These are phyloP conservation scores for Battus philenor DNA, from an alignment of 1,140 invertebrate species.

Conservation along the genomic window DNA sequence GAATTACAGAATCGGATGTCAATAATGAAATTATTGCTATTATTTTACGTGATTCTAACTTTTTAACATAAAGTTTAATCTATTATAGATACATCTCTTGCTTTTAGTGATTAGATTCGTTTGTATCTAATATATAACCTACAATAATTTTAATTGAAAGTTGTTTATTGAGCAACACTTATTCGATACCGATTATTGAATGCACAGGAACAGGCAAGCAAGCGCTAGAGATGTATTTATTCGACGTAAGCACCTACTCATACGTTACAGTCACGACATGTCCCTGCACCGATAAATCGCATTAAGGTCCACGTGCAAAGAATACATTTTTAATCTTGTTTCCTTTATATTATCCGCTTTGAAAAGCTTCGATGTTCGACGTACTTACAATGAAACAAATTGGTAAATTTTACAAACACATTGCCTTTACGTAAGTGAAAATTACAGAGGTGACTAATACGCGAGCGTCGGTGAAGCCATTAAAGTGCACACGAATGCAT, in stretches of 20 bases:
- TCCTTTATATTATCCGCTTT: slow-evolving; percentile 65
- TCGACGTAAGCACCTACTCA: slow-evolving; percentile 33
- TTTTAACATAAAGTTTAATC: too few species aligned
- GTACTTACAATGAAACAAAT: slow-evolving; percentile 27
- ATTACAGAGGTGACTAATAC: background rate
- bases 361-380: slow-evolving; percentile 37
- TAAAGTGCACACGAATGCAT: background rate
- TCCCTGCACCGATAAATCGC: slow-evolving; percentile 66
- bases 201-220: background rate
- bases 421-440: too few species aligned
- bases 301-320: slow-evolving; percentile 68
- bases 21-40: too few species aligned
- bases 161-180: background rate
- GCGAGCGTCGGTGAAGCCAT: background rate
- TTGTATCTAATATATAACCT: background rate
- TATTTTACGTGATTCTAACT: too few species aligned
- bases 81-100: too few species aligned
- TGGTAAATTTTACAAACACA: too few species aligned
- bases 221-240: slow-evolving; percentile 51
- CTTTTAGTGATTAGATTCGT: too few species aligned
- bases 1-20: too few species aligned
- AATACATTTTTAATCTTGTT: slow-evolving; percentile 75
- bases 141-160: too few species aligned
- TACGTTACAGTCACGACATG: slow-evolving; percentile 58
- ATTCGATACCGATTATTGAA: background rate